Percentiles rank a stretch among this genome's conserved stretches.
phyloP scores from a whole-genome alignment of 1,140 invertebrate species.

The Zaprionus inermis region DNA sequence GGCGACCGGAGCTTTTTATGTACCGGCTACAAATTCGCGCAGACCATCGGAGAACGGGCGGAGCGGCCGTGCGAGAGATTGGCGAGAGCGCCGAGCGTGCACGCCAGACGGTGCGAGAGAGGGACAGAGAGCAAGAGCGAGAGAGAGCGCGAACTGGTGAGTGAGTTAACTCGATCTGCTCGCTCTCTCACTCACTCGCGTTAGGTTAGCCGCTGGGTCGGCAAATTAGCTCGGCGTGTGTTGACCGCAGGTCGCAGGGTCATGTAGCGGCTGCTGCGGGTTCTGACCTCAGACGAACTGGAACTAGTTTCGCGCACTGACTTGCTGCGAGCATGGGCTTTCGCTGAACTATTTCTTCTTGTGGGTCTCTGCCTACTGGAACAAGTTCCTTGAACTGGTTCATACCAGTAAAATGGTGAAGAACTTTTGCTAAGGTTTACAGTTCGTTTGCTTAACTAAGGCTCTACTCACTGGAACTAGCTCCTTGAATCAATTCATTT shows the following conservation, averaged over 20 bases:
- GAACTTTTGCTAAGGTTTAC: too few relatives aligned
- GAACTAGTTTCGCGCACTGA: conserved; percentile 9
- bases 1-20: conserved; percentile 79
- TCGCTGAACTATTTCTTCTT: too few relatives aligned
- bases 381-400: neutral
- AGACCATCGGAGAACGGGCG: conserved; percentile 12
- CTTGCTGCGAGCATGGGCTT: neutral
- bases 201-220: conserved; percentile 19
- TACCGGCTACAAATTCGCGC: conserved; percentile 65
- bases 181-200: neutral
- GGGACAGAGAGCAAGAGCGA: conserved; percentile 3
- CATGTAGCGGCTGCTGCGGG: conserved; percentile 1
- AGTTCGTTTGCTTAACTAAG: too few relatives aligned
- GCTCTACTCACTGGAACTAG: too few relatives aligned
- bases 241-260: conserved; percentile 52
- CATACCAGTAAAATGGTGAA: neutral
- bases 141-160: neutral
- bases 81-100: conserved; percentile 13
- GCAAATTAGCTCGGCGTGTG: conserved; percentile 56
- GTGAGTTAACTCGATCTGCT: neutral
- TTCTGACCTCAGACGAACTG: conserved; percentile 24
- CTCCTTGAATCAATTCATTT: too few relatives aligned
- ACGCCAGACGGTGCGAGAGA: conserved; percentile 4
- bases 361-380: neutral
- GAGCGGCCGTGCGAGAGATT: conserved; percentile 13